These are phyloP conservation scores for Physocephala rufipes DNA, from an alignment of 2,888 invertebrate species.

Conservation along the genomic window DNA sequence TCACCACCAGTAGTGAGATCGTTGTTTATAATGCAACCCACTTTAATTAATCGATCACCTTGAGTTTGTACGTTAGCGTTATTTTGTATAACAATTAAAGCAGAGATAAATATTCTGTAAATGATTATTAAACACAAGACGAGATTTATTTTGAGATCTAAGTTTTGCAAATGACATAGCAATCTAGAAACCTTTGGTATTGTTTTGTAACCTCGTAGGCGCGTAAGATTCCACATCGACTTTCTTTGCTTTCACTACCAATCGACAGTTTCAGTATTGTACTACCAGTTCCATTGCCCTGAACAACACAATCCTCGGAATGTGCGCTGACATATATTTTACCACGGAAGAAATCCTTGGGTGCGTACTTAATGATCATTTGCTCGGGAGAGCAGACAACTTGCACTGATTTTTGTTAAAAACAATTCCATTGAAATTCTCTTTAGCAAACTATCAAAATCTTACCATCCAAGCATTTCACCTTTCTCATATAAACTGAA, in stretches of 20 bases:
- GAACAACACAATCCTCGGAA: slow-evolving; percentile 76
- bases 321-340: slow-evolving; percentile 83
- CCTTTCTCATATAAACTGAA: slow-evolving; percentile 80
- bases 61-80: slow-evolving; percentile 86
- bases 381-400: slow-evolving; percentile 79
- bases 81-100: slow-evolving; percentile 82
- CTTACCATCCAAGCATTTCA: slow-evolving; percentile 85
- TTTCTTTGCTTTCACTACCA: slow-evolving; percentile 63
- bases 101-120: slow-evolving; percentile 77
- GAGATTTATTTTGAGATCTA: not conserved
- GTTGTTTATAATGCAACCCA: slow-evolving; percentile 77
- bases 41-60: slow-evolving; percentile 82
- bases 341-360: slow-evolving; percentile 74
- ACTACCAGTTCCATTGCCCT: slow-evolving; percentile 67
- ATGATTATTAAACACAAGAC: not conserved
- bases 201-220: slow-evolving; percentile 63
- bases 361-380: slow-evolving; percentile 75
- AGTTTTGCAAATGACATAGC: not conserved
- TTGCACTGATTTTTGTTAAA: slow-evolving; percentile 69
- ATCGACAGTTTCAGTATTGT: slow-evolving; percentile 58
- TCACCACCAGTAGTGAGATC: slow-evolving; percentile 47
- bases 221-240: slow-evolving; percentile 62
- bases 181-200: slow-evolving; percentile 54
- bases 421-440: not conserved
- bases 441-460: slow-evolving; percentile 38